Percentiles rank a stretch among this genome's conserved stretches.
Conservation (phyloP, 2,888 invertebrate species). For the Diplazon laetatorius region DNA sequence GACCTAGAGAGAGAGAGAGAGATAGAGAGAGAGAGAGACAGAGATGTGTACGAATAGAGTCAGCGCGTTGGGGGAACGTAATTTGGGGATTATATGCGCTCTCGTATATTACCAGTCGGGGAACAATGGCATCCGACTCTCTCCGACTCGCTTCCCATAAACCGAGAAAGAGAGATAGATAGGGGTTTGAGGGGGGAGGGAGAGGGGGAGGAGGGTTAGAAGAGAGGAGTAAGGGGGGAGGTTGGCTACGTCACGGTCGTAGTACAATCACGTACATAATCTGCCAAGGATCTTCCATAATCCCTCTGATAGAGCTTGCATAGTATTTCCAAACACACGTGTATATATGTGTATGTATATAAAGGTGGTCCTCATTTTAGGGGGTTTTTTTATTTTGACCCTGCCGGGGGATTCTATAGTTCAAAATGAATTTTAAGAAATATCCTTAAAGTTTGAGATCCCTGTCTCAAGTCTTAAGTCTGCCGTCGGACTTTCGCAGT, state of each 20-base stretch:
- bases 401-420: too few species aligned
- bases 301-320: conserved; percentile 58
- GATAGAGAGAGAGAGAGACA: conserved; percentile 4
- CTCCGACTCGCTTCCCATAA: not conserved
- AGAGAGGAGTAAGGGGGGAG: too few species aligned
- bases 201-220: conserved; percentile 36
- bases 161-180: conserved; percentile 35
- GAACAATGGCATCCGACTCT: conserved; percentile 71
- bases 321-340: not conserved
- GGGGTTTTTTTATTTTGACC: too few species aligned
- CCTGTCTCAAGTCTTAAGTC: too few species aligned
- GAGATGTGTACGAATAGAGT: conserved; percentile 66
- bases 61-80: conserved; percentile 72
- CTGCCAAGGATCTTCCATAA: conserved; percentile 74
- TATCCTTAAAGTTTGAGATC: too few species aligned
- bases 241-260: conserved; percentile 68
- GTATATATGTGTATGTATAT: not conserved
- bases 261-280: conserved; percentile 76
- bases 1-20: conserved; percentile 8
- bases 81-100: conserved; percentile 76
- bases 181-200: too few species aligned
- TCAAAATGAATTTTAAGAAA: too few species aligned
- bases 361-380: not conserved
- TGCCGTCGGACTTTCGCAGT: too few species aligned
- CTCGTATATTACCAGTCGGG: conserved; percentile 74